Base-by-base conservation (phyloP, 1,140 invertebrate species). In the Orius laevigatus region DNA sequence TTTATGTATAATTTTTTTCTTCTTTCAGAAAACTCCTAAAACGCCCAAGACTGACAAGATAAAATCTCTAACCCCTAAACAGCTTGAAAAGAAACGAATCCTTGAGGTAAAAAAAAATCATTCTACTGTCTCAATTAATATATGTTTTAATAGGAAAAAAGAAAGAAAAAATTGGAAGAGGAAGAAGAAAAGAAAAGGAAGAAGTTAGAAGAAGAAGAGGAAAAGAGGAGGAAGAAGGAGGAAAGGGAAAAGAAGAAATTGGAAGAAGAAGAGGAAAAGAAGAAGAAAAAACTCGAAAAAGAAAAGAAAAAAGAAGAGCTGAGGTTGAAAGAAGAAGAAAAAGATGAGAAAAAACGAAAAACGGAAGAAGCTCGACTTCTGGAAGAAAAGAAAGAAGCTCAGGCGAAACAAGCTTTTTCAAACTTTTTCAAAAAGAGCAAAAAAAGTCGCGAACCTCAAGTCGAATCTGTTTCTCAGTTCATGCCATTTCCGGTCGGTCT, bases 401-500 rank as follows among this genome's bases (percentile, higher is more conserved):
- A 49, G 36, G 47, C 41, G 10, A 46, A 45, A 39, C 18, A 32
- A 15, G 8, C 46, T 36, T 16, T 19, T 36, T 44, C 25, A 18
- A 49, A 49, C 32, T 43, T 40, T 38, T 31, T 43, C 5, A 31
- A 33, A 14, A 42, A 18, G 45, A 53, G 35, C 15, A 34, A 15
- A 25, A 45, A 48, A 15, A 53, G 32, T 33, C 6, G 25, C 6
- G 8, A n/a, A 31, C 10, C n/a, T 42, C 43, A 46, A 32, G 12
- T 14, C 1, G 32, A 6, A 11, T 16, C 8, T n/a, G 12, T 12
- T 35, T 11, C 3, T 33, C 12, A 35, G 3, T 51, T 51, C 32
- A 51, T 51, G 49, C 49, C 49, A 1, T 51, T 51, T 33, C 49
- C 42, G 5, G 43, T 51, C 9, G n/a, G 46, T 48, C n/a, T 19